Conservation (phyloP, 1,140 invertebrate genomes). For the Wasmannia auropunctata region DNA sequence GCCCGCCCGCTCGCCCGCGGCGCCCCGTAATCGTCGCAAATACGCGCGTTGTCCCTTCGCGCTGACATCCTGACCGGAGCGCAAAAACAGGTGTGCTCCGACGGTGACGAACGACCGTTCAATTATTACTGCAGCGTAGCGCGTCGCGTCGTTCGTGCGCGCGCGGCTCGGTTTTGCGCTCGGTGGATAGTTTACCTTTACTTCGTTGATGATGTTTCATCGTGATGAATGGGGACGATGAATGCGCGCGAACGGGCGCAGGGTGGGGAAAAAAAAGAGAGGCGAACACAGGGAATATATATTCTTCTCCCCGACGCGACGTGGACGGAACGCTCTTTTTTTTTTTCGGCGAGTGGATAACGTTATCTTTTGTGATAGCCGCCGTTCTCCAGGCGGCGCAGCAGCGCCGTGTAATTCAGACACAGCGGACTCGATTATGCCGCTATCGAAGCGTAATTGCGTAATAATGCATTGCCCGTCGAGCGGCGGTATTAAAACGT, state of each 20-base stretch:
- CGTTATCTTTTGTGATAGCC: slow-evolving; percentile 62
- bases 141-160: too few relatives aligned
- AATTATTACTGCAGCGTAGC: slow-evolving; percentile 39
- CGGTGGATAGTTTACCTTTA: slow-evolving; percentile 36
- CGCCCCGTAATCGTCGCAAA: slow-evolving; percentile 13
- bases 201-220: slow-evolving; percentile 50
- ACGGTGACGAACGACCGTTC: slow-evolving; percentile 32
- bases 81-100: slow-evolving; percentile 4
- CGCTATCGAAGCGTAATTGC: slow-evolving; percentile 61
- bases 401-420: slow-evolving; percentile 41
- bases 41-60: slow-evolving; percentile 5
- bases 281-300: background rate
- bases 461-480: slow-evolving; percentile 56
- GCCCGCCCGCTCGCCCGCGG: too few relatives aligned
- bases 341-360: slow-evolving; percentile 29
- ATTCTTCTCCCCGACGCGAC: background rate
- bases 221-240: slow-evolving; percentile 39
- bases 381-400: slow-evolving; percentile 21
- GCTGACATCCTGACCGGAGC: background rate
- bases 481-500: slow-evolving; percentile 49
- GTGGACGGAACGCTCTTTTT: background rate
- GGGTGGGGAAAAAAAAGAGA: background rate
- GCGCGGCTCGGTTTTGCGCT: background rate
- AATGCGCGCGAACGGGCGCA: slow-evolving; percentile 8
- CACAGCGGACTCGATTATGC: slow-evolving; percentile 56